Conservation (phyloP, 1,140 invertebrate species). For the Argopecten irradians region DNA sequence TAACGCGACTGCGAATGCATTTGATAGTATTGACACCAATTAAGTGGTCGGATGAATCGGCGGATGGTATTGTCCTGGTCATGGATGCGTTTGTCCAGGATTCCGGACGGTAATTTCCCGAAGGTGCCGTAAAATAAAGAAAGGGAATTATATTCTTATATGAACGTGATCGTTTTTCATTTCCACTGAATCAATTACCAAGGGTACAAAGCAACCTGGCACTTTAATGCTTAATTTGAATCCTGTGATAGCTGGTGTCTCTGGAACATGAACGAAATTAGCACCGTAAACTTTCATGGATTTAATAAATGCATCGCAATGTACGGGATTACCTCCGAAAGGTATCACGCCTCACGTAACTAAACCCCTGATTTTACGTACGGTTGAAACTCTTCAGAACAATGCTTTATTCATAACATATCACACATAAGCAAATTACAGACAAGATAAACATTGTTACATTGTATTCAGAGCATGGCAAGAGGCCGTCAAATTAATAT, state of each 20-base stretch:
- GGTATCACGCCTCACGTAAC: background rate
- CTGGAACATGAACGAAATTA: background rate
- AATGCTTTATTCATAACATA: background rate
- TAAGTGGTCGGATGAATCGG: background rate
- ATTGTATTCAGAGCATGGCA: no score
- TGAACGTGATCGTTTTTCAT: constrained; percentile 10
- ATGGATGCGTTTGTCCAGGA: background rate
- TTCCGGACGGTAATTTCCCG: constrained; percentile 8
- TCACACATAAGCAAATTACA: no score
- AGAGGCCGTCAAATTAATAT: no score
- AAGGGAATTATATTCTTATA: constrained; percentile 12
- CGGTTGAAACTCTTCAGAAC: background rate
- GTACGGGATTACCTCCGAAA: background rate
- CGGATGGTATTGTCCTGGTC: constrained; percentile 5
- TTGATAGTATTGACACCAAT: constrained; percentile 18
- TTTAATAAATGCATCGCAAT: background rate
- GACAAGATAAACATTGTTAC: background rate
- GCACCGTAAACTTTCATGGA: background rate
- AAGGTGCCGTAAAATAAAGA: constrained; percentile 1
- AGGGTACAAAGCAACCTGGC: background rate
- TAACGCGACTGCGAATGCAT: background rate
- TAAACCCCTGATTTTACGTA: background rate
- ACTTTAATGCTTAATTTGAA: background rate
- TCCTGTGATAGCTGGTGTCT: background rate
- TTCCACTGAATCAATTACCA: background rate